Evolutionary conservation across 53 echinoderm and acorn worm genomes (phyloP), one percentile per base, ranked within the genome.

Genomic region (Crossaster papposus): DNA sequence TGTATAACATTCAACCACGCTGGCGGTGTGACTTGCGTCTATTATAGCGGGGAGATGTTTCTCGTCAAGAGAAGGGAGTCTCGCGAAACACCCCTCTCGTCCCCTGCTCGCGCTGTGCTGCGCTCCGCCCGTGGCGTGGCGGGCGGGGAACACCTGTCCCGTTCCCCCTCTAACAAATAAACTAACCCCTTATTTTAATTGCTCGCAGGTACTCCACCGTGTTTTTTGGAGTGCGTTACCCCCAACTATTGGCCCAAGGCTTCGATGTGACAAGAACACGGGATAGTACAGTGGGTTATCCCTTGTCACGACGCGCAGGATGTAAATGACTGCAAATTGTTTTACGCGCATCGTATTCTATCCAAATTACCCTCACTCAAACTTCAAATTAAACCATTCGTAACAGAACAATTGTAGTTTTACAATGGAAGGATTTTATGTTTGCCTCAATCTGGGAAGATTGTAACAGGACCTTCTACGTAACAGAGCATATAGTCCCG

Each of bases 161-260:
- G 54, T 6, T 72, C 71, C 30, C 53, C 85, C 85, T 9, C 9
- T 44, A n/a, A n/a, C n/a, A n/a, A n/a, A n/a, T 72, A 30, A 51
- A 85, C 24, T 51, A 50, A 51, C 35, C 53, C 9, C 72, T 31
- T 85, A 85, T 72, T 85, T 52, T 85, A 85, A 85, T 85, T 52
- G 85, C 85, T 85, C 33, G 0, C 32, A 85, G 71, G 72, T 73
- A 32, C 58, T 80, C 80, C 80, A 20, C 72, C 73, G 54, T 73
- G 85, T 63, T 1, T 72, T 78, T 85, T 72, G 85, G 71, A 85
- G 72, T 85, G 72, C 85, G 85, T 85, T 85, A 73, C 72, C 85
- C 85, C 12, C 23, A 72, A 30, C 72, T 20, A 23, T 17, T 30
- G 53, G 72, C 72, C 85, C 30, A 29, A 72, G 85, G 73, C 72